Percentiles rank a stretch among this genome's conserved stretches.
Conservation (phyloP, 2,113 vertebrate species). For the Alligator mississippiensis region DNA sequence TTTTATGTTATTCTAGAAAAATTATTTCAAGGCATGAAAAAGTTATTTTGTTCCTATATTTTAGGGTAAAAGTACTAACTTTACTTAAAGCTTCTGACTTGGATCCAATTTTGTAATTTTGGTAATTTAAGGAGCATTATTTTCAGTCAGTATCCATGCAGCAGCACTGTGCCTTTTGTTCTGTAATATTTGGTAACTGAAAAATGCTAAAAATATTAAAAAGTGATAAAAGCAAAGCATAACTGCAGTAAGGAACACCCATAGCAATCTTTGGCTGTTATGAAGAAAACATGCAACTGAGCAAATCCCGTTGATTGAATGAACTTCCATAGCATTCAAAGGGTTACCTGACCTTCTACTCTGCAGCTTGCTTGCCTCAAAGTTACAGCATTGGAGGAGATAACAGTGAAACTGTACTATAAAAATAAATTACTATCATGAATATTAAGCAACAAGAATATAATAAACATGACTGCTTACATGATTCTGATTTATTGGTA, state of each 20-base stretch:
- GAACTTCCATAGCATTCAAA: conserved; percentile 78
- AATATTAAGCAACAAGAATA: conserved; percentile 93
- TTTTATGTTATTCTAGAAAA: not conserved
- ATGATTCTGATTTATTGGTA: conserved; percentile 97
- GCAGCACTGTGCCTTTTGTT: conserved; percentile 9
- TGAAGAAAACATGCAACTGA: not conserved
- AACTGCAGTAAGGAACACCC: conserved; percentile 52
- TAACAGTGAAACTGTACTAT: conserved; percentile 84
- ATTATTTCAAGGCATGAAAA: not conserved
- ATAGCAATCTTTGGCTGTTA: not conserved
- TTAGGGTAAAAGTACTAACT: not conserved
- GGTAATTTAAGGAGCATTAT: not conserved
- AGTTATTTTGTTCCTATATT: not conserved
- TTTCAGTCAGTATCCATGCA: not conserved
- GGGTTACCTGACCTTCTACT: conserved; percentile 80
- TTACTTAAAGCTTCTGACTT: not conserved
- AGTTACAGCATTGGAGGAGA: conserved; percentile 75
- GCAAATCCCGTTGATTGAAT: conserved; percentile 18
- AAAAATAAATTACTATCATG: conserved; percentile 93
- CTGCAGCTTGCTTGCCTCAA: conserved; percentile 75
- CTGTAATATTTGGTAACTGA: conserved; percentile 60
- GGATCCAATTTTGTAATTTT: not conserved
- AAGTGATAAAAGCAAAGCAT: conserved; percentile 21
- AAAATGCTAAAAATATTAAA: conserved; percentile 47
- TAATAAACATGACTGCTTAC: conserved; percentile 90